A percentile compares a stretch with the other conserved stretches of the same genome.
phyloP scores from a whole-genome alignment of 2,888 invertebrate genomes.

The Koerneria pararmatus region DNA sequence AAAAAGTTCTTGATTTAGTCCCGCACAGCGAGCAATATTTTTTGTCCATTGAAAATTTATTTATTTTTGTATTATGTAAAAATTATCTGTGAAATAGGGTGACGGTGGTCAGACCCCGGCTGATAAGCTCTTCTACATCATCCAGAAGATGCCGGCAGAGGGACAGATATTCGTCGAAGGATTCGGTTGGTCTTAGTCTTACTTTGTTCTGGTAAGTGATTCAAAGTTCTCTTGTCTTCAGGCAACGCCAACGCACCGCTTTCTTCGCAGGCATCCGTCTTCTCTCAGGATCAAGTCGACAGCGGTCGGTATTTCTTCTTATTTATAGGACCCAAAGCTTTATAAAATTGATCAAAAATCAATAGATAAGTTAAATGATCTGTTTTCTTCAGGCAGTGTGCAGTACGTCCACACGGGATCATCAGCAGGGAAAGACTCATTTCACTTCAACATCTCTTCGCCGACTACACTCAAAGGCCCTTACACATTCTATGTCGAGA shows the following conservation, averaged over 20 bases:
- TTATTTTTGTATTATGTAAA: background rate
- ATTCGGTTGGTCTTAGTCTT: background rate
- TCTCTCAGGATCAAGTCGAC: slow-evolving; percentile 28
- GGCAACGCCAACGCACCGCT: background rate
- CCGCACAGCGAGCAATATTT: no score
- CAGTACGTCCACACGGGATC: slow-evolving; percentile 33
- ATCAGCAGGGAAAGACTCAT: slow-evolving; percentile 29
- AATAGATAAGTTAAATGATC: background rate
- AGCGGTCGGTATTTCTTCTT: slow-evolving; percentile 2
- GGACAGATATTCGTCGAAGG: slow-evolving; percentile 8
- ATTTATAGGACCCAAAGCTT: background rate
- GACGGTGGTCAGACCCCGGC: slow-evolving; percentile 24
- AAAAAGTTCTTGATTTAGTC: no score
- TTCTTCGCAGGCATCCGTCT: slow-evolving; percentile 24
- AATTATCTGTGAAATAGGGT: no score
- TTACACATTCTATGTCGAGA: slow-evolving; percentile 31
- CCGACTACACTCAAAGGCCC: slow-evolving; percentile 32
- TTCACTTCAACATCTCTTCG: slow-evolving; percentile 36
- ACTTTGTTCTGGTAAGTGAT: background rate
- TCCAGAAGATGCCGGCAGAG: slow-evolving; percentile 24
- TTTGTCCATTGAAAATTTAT: no score
- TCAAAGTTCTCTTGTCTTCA: background rate
- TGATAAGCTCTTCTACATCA: slow-evolving; percentile 25
- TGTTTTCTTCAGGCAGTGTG: slow-evolving; percentile 25
- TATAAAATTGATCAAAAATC: background rate